These are phyloP conservation scores for Megatriorchis doriae DNA, from an alignment of 2,113 vertebrate species.

Conservation along the genomic window DNA sequence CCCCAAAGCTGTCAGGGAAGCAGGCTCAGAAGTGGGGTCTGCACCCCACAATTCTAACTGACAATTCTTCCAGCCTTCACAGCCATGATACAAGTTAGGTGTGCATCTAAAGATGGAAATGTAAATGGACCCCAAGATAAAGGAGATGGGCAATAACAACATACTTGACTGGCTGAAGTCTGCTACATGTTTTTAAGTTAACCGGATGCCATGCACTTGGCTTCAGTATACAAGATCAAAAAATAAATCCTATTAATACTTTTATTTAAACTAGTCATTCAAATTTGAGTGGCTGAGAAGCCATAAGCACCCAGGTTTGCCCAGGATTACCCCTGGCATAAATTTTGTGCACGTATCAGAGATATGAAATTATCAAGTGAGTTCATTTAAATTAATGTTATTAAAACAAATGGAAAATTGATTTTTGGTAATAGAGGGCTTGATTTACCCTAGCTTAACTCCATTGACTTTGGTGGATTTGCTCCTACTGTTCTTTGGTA, in stretches of 20 bases:
- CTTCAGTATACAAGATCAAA: background rate
- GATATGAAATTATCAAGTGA: conserved; percentile 27
- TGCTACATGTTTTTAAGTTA: background rate
- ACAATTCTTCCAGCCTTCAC: background rate
- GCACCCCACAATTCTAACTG: background rate
- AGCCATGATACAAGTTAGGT: background rate
- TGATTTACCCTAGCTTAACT: conserved; percentile 15
- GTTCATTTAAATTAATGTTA: conserved; percentile 61
- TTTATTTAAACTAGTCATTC: background rate
- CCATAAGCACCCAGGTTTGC: background rate
- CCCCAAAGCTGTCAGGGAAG: background rate
- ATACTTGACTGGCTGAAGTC: background rate
- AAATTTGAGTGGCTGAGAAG: background rate
- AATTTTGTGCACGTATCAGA: background rate
- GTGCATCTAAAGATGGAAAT: background rate
- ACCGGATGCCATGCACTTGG: background rate
- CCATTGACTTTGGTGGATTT: background rate
- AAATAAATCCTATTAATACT: background rate
- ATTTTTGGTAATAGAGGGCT: conserved; percentile 27
- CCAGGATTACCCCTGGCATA: background rate
- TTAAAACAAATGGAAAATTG: conserved; percentile 60
- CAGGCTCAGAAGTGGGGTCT: background rate
- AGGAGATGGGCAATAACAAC: background rate
- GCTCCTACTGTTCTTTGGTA: background rate
- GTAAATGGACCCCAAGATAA: background rate